Evolutionary conservation across 1,140 invertebrate genomes (phyloP), one percentile per base, ranked within the genome.

Genomic region (Drosophila pallidifrons): DNA sequence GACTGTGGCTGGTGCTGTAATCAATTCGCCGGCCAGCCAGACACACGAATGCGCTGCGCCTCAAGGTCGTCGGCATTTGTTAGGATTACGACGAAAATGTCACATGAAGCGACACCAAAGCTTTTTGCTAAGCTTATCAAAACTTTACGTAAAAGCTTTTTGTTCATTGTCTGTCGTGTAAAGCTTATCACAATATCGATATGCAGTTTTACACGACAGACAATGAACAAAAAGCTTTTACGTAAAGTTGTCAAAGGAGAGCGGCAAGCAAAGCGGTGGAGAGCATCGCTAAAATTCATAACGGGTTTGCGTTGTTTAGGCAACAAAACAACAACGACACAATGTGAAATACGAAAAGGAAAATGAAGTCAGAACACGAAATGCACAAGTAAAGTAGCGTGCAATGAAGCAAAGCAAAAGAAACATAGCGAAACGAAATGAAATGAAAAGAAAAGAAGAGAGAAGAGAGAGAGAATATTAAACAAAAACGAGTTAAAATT

Each of bases 401-500:
- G 57, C 57, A 57, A 69, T 74, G 32, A 64, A 81, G 49, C 30
- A 63, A 46, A 66, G 41, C 61, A 55, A 46, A 49, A 32, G 47
- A 59, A 77, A 77, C 7, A 20, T 3, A 25, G 20, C 20, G 35
- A 38, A 38, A 11, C 35, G 35, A 32, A 32, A 8, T 28, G 15
- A 51, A 73, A 70, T 63, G 20, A 52, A 68, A 49, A 51, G 41
- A 59, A 71, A 82, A 61, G 59, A 72, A 68, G 52, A 68, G 52
- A 59, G 71, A 80, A 75, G 20, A 45, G 41, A 61, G 52, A 38
- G 20, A 68, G n/a, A 70, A 63, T 82, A 66, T 69, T 54, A 70
- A 87, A 80, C 69, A 65, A 88, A 87, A 87, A 82, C 77, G 59
- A 87, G 82, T 87, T 88, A 77, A 88, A 75, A 74, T 88, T 87